phyloP scores from a whole-genome alignment of 2,888 invertebrate species.

The Frankliniella fusca region DNA sequence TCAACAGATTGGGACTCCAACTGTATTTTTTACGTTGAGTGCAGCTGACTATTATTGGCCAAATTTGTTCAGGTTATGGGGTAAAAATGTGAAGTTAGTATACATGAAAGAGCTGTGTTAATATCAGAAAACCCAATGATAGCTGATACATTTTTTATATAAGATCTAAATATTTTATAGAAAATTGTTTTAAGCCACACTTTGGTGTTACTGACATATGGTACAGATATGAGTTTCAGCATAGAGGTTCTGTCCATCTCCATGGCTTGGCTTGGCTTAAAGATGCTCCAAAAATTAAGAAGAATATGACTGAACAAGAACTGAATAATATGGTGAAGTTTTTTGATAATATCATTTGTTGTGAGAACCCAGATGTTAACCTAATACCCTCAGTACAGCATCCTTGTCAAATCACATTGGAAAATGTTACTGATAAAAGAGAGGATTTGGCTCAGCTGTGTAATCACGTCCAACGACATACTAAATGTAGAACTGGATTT shows the following conservation, averaged over 20 bases:
- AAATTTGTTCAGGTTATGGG: no score
- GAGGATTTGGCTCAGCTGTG: background rate
- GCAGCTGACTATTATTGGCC: no score
- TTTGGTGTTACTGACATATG: slow-evolving; percentile 33
- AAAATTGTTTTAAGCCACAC: no score
- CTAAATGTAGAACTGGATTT: background rate
- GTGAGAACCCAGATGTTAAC: slow-evolving; percentile 34
- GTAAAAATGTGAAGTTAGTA: no score
- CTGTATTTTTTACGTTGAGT: no score
- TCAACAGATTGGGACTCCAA: no score
- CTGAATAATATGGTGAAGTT: slow-evolving; percentile 10
- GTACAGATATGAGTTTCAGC: slow-evolving; percentile 34
- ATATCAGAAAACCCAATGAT: no score
- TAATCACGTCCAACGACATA: slow-evolving; percentile 32
- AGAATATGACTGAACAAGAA: slow-evolving; percentile 25
- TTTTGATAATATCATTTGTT: slow-evolving; percentile 33
- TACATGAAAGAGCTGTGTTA: no score
- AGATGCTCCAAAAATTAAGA: slow-evolving; percentile 33
- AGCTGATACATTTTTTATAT: no score
- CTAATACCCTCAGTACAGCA: slow-evolving; percentile 25
- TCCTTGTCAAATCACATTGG: slow-evolving; percentile 31
- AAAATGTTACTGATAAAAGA: slow-evolving; percentile 23
- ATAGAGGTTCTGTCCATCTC: slow-evolving; percentile 37
- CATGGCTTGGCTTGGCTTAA: slow-evolving; percentile 37
- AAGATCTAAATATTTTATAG: no score